phyloP scores from a whole-genome alignment of 2,113 vertebrate species.

The Sialia sialis region DNA sequence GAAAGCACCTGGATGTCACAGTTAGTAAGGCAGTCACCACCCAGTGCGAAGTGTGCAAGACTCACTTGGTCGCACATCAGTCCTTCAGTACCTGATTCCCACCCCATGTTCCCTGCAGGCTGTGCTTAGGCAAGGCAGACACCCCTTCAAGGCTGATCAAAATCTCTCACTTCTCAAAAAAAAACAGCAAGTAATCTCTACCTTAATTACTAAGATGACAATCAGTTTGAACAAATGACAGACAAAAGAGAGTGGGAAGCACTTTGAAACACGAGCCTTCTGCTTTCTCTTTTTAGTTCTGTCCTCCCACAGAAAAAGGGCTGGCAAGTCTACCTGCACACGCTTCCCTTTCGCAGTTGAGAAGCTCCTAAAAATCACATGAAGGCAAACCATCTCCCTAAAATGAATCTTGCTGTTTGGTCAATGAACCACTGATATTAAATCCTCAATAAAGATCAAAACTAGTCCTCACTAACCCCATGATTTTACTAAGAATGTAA shows the following conservation, averaged over 20 bases:
- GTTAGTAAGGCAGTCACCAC: neutral
- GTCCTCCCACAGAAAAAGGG: neutral
- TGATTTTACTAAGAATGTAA: neutral
- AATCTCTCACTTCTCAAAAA: neutral
- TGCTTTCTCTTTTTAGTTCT: neutral
- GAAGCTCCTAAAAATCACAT: neutral
- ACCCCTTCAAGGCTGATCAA: neutral
- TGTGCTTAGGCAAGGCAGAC: neutral
- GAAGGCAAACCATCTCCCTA: neutral
- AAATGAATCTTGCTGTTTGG: neutral
- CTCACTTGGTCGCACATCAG: rapidly evolving
- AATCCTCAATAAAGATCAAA: neutral
- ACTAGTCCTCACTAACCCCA: neutral
- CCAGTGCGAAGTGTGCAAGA: rapidly evolving
- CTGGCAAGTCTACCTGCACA: neutral
- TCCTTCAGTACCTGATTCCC: neutral
- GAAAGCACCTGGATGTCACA: neutral
- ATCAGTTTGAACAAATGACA: neutral
- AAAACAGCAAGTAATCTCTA: conserved; percentile 3
- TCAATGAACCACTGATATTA: neutral
- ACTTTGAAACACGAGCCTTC: neutral
- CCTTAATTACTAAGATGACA: neutral
- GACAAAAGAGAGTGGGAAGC: neutral
- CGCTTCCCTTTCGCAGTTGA: neutral
- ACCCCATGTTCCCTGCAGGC: neutral